These are phyloP conservation scores for Chelmon rostratus DNA, from an alignment of 2,797 vertebrate species.

Conservation along the genomic window DNA sequence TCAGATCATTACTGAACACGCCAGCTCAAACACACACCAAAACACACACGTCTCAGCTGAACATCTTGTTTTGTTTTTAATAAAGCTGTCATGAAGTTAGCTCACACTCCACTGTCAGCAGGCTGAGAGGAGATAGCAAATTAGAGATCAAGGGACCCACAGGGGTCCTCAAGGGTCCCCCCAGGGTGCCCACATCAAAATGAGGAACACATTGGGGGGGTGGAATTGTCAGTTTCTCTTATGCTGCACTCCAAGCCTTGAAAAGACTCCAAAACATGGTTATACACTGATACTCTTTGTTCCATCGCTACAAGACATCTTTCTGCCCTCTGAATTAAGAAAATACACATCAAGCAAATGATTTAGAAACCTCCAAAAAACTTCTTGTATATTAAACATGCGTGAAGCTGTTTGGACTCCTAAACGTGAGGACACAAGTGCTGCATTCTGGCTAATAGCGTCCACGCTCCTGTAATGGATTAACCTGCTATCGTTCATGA, in stretches of 20 bases:
- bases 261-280: neutral
- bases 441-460: neutral
- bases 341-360: neutral
- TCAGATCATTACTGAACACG: conserved; percentile 46
- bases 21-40: conserved; percentile 5
- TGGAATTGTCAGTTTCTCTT: neutral
- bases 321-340: neutral
- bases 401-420: no score
- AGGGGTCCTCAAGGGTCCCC: neutral
- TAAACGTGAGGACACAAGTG: neutral
- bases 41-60: conserved; percentile 15
- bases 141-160: neutral
- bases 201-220: neutral
- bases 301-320: neutral
- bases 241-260: neutral
- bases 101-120: neutral
- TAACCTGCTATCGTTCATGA: no score
- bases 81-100: conserved; percentile 42
- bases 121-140: neutral
- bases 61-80: conserved; percentile 45
- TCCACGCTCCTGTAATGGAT: no score
- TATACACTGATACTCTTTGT: neutral
- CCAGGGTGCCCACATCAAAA: conserved; percentile 13
- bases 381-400: neutral
- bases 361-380: neutral